Conservation (phyloP, 2,888 invertebrate genomes). For the Pristionchus exspectatus region DNA sequence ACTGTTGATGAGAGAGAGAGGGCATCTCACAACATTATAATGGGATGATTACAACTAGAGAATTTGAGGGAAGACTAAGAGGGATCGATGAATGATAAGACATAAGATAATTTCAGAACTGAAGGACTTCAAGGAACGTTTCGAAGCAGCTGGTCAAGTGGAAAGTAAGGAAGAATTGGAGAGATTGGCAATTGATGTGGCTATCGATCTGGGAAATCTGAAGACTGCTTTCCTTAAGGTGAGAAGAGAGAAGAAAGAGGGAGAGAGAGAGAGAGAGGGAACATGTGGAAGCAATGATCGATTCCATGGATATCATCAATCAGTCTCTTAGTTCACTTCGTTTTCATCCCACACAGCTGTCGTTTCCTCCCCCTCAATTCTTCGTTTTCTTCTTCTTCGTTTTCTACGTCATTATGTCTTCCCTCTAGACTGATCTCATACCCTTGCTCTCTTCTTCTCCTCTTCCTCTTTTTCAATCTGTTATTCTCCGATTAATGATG, state of each 20-base stretch:
- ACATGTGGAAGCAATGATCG: not conserved
- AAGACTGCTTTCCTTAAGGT: constrained; percentile 77
- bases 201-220: constrained; percentile 74
- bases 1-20: not conserved
- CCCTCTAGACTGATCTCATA: not conserved
- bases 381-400: constrained; percentile 41
- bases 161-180: constrained; percentile 58
- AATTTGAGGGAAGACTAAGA: not conserved
- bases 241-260: not conserved
- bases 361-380: constrained; percentile 36
- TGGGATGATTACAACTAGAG: not conserved
- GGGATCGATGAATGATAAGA: not conserved
- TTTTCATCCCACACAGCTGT: constrained; percentile 35
- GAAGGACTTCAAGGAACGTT: constrained; percentile 76
- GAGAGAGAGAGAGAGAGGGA: not conserved
- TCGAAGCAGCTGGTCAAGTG: constrained; percentile 72
- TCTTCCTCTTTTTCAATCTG: not conserved
- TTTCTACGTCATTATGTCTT: not conserved
- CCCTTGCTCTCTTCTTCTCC: not conserved
- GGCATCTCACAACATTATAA: not conserved
- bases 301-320: not conserved
- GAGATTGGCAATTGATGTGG: constrained; percentile 70
- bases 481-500: not conserved
- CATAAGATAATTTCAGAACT: constrained; percentile 66
- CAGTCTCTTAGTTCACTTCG: constrained; percentile 51